Evolutionary conservation across 2,113 vertebrate genomes (phyloP).

Genomic region (Aldabrachelys gigantea): DNA sequence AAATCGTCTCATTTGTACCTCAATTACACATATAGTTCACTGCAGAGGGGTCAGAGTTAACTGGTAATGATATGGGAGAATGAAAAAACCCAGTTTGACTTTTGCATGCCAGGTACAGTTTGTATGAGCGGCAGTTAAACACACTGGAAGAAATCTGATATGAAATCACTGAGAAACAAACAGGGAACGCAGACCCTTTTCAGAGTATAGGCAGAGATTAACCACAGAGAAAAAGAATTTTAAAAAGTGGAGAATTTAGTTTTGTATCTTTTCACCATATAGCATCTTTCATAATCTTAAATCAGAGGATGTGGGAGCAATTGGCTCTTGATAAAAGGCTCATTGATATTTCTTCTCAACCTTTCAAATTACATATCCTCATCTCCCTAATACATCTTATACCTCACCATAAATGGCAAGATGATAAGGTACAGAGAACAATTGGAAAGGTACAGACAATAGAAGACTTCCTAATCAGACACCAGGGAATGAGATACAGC

Average conservation of each 20-base stretch:
- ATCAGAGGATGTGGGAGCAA: neutral
- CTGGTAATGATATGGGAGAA: neutral
- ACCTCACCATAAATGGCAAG: neutral
- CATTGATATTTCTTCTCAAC: neutral
- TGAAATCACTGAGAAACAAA: neutral
- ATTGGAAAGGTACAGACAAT: fast-evolving
- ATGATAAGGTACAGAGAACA: neutral
- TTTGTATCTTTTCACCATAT: neutral
- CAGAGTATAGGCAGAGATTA: neutral
- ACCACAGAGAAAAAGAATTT: neutral
- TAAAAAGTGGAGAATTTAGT: neutral
- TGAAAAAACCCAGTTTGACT: neutral
- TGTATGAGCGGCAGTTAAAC: neutral
- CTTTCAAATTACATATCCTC: neutral
- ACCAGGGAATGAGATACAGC: neutral
- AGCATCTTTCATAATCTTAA: neutral
- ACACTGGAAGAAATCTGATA: neutral
- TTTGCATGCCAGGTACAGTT: neutral
- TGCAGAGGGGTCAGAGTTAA: neutral
- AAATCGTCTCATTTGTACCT: neutral
- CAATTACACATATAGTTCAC: neutral
- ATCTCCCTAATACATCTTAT: neutral
- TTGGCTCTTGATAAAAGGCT: neutral
- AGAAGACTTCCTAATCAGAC: neutral
- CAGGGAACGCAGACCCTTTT: neutral